Conservation (phyloP, 1,140 invertebrate genomes). For the Bombus pyrosoma region DNA sequence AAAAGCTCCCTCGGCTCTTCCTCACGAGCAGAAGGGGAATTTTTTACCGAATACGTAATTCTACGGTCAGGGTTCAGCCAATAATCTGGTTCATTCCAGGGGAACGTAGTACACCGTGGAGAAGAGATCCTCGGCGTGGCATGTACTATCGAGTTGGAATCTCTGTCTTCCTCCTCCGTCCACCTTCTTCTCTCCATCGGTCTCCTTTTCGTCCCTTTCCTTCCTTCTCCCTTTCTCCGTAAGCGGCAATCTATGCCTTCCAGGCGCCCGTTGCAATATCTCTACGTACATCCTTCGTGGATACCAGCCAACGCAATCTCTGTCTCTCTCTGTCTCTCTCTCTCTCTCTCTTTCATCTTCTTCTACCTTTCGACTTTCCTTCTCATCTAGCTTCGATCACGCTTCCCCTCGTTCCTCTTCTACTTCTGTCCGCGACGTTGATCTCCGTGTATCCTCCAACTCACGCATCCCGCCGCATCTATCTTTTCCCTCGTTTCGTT, state of each 20-base stretch:
- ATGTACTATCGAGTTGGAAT: conserved; percentile 61
- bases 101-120: conserved; percentile 47
- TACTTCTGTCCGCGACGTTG: conserved; percentile 25
- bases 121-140: conserved; percentile 37
- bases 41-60: conserved; percentile 78
- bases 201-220: conserved; percentile 23
- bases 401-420: conserved; percentile 12
- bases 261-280: conserved; percentile 40
- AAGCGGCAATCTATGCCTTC: conserved; percentile 50
- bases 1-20: conserved; percentile 50
- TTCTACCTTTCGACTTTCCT: neutral
- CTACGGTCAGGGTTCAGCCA: conserved; percentile 75
- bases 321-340: neutral
- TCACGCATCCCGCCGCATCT: neutral
- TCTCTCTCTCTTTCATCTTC: neutral
- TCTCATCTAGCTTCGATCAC: conserved; percentile 2
- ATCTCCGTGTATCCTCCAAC: neutral
- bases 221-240: neutral
- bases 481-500: neutral
- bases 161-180: conserved; percentile 44
- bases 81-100: conserved; percentile 76
- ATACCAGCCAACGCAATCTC: conserved; percentile 27
- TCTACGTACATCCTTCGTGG: conserved; percentile 29
- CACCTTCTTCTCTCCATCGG: conserved; percentile 23
- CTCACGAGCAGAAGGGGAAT: conserved; percentile 50